Conservation (phyloP, 2,888 invertebrate genomes). For the Antheraea yamamai region DNA sequence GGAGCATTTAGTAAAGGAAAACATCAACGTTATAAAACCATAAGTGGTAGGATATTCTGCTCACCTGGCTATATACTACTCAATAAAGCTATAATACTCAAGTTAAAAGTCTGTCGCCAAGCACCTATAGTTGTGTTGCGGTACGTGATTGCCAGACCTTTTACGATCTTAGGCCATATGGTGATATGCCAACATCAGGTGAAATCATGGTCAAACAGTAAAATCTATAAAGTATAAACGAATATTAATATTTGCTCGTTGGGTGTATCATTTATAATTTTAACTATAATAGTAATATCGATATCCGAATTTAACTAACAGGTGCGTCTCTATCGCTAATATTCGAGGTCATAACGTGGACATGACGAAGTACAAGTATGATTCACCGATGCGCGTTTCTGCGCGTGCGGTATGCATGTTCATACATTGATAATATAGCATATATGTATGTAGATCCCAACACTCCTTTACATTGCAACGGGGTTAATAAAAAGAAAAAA, state of each 20-base stretch:
- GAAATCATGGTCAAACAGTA: no score
- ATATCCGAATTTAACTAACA: slow-evolving; percentile 24
- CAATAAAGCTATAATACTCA: no score
- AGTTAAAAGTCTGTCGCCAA: no score
- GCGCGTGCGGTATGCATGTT: slow-evolving; percentile 50
- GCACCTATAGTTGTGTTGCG: no score
- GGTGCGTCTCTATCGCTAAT: slow-evolving; percentile 52
- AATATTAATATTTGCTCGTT: background rate
- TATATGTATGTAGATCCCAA: background rate
- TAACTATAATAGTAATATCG: slow-evolving; percentile 1
- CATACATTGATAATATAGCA: slow-evolving; percentile 6
- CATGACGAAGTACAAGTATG: slow-evolving; percentile 68
- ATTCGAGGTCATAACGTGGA: slow-evolving; percentile 70
- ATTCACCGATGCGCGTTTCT: slow-evolving; percentile 60
- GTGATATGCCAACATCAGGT: no score
- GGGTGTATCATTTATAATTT: background rate
- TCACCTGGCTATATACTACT: no score
- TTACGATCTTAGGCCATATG: no score
- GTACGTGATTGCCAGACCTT: no score
- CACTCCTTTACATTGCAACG: background rate
- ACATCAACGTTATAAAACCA: no score
- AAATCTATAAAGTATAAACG: no score
- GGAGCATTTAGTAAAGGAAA: background rate
- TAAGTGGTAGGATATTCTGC: no score
- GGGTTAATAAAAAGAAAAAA: slow-evolving; percentile 8